These are phyloP conservation scores for Coreoperca whiteheadi DNA, from an alignment of 2,113 vertebrate species.

Conservation along the genomic window DNA sequence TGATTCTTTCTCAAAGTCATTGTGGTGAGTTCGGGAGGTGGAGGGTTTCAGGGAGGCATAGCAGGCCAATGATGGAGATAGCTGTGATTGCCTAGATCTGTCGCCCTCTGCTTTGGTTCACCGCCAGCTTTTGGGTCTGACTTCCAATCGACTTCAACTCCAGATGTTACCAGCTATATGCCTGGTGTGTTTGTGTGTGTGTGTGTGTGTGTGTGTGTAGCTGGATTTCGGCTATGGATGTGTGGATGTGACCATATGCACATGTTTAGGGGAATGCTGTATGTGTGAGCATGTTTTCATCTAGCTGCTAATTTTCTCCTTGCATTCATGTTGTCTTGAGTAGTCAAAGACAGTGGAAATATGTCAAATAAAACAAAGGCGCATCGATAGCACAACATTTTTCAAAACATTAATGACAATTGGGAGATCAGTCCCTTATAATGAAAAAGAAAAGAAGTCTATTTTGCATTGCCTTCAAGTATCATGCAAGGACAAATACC, in stretches of 20 bases:
- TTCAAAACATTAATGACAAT: background rate
- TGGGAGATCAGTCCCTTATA: background rate
- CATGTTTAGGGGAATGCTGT: background rate
- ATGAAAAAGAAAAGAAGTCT: background rate
- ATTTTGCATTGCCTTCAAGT: constrained; percentile 12
- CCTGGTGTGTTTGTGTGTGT: constrained; percentile 50
- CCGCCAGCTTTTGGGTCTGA: constrained; percentile 73
- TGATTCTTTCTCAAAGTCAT: constrained; percentile 75
- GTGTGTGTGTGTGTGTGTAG: constrained; percentile 34
- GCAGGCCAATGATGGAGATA: constrained; percentile 47
- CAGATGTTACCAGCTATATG: constrained; percentile 80
- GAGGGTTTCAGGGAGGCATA: constrained; percentile 33
- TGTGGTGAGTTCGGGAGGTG: constrained; percentile 53
- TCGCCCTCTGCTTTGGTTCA: constrained; percentile 68
- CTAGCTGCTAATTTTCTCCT: constrained; percentile 31
- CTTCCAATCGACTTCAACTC: constrained; percentile 78
- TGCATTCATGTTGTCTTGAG: background rate
- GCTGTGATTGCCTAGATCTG: constrained; percentile 67
- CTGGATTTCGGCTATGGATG: constrained; percentile 16
- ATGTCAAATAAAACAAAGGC: background rate
- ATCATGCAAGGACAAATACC: background rate
- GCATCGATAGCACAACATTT: background rate
- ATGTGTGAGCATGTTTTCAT: constrained; percentile 31
- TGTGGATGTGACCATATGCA: constrained; percentile 44
- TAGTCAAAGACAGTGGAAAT: background rate